Evolutionary conservation across 64 coral and sea anemone genomes (phyloP), one percentile per base, ranked within the genome.

Genomic region (Stichodactyla mertensii): DNA sequence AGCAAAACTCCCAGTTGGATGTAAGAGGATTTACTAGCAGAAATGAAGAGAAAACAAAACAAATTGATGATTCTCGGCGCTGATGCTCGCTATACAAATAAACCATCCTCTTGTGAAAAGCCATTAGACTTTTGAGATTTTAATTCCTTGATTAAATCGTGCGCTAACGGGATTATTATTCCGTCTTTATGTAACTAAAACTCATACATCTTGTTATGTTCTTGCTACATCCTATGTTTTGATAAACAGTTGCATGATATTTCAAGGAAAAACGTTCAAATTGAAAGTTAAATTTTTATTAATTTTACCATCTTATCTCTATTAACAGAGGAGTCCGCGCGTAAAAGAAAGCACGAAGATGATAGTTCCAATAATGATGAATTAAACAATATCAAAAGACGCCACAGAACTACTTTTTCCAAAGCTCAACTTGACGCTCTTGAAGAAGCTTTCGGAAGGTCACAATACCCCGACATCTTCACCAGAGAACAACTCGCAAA

Each of bases 401-500:
- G 94, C 4, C 94, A 97, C 16, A 77, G 94, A 16, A 97, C 94
- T 6, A 97, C 94, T 57, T 97, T 97, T 71, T 92, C 94, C 7
- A 90, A 97, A 85, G 67, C 82, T 5, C 94, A 97, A 64, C 88
- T 97, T 16, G 94, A 97, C 27, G 88, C 94, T 0, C 18, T 97
- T 0, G 94, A 97, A 24, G 94, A 97, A 7, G 91, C 94, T 13
- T 97, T 97, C 15, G 92, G 55, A 19, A 88, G 91, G 10, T 97
- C 94, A 0, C 94, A 97, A 16, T 97, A 97, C 55, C 91, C 94
- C 1, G 94, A 97, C 16, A 90, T 97, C 23, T 97, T 90, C 58
- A 97, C 94, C 0, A 84, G 94, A 6, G 94, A 97, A 54, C 88
- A 93, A 78, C 88, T 97, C 13, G 94, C 94, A 4, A 86, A 84